Conservation (phyloP, 2,888 invertebrate genomes). For the Tinea semifulvella region DNA sequence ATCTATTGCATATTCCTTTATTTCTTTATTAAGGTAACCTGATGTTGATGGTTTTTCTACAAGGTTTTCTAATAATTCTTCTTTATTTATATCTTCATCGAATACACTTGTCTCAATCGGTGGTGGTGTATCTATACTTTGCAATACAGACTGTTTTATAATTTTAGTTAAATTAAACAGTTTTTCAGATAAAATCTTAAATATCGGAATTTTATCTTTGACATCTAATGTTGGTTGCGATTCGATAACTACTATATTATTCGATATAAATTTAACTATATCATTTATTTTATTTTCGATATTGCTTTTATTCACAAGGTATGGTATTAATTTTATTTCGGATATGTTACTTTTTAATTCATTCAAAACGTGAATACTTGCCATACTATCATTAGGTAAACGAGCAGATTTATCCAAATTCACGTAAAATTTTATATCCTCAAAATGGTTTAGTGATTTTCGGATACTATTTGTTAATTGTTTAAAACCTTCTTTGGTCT, state of each 20-base stretch:
- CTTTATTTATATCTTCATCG: neutral
- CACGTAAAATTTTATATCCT: slow-evolving; percentile 57
- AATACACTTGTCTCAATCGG: no score
- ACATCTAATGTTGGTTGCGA: slow-evolving; percentile 39
- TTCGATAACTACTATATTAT: slow-evolving; percentile 30
- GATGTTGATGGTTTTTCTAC: no score
- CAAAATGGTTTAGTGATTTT: slow-evolving; percentile 50
- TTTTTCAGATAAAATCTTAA: slow-evolving; percentile 33
- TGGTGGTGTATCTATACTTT: no score
- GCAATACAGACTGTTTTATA: neutral
- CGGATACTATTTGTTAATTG: slow-evolving; percentile 39
- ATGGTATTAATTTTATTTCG: slow-evolving; percentile 25
- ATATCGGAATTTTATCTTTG: slow-evolving; percentile 52
- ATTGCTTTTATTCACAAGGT: slow-evolving; percentile 23
- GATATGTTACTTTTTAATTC: slow-evolving; percentile 35
- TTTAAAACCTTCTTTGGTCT: slow-evolving; percentile 31
- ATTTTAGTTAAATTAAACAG: slow-evolving; percentile 25
- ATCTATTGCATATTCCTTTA: no score
- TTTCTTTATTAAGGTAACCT: no score
- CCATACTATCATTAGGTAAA: slow-evolving; percentile 47
- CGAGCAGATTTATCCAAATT: slow-evolving; percentile 58
- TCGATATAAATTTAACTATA: slow-evolving; percentile 26
- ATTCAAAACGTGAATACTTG: slow-evolving; percentile 47
- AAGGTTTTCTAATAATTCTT: no score
- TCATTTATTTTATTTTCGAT: slow-evolving; percentile 20